Percentiles rank a stretch among this genome's conserved stretches.
phyloP scores from a whole-genome alignment of 2,797 vertebrate genomes.

The Muscicapa comitata region DNA sequence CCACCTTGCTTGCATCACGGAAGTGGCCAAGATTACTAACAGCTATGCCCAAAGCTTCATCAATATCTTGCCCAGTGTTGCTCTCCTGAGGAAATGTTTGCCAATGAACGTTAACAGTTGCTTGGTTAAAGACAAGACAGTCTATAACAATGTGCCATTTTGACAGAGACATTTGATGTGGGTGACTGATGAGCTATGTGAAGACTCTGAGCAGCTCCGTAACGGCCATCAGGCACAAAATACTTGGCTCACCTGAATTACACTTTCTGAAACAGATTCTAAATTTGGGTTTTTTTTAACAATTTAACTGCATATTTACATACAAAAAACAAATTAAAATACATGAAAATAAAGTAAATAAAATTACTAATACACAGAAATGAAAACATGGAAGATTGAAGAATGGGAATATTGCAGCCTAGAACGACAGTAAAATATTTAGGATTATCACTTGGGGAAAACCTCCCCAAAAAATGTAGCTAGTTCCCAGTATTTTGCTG shows the following conservation, averaged over 20 bases:
- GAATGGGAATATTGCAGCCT: background rate
- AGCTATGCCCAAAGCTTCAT: constrained; percentile 67
- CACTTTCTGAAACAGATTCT: background rate
- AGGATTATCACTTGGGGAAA: background rate
- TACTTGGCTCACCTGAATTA: background rate
- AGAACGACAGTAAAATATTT: background rate
- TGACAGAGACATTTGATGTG: background rate
- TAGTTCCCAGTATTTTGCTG: background rate
- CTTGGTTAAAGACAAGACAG: background rate
- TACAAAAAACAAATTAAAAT: background rate
- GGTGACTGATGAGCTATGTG: background rate
- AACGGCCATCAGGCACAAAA: background rate
- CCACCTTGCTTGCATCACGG: constrained; percentile 58
- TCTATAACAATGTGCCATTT: background rate
- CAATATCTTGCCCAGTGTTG: constrained; percentile 48
- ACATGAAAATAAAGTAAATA: background rate
- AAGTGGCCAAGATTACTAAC: constrained; percentile 58
- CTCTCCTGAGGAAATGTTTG: constrained; percentile 50
- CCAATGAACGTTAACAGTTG: background rate
- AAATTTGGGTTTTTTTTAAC: background rate
- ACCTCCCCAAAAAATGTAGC: rapidly evolving
- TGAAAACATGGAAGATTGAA: background rate
- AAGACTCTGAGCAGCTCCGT: background rate
- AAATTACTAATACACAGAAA: background rate
- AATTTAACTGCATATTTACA: background rate